phyloP scores from a whole-genome alignment of 2,888 invertebrate species.

The Vannuccia rotundouncinata region DNA sequence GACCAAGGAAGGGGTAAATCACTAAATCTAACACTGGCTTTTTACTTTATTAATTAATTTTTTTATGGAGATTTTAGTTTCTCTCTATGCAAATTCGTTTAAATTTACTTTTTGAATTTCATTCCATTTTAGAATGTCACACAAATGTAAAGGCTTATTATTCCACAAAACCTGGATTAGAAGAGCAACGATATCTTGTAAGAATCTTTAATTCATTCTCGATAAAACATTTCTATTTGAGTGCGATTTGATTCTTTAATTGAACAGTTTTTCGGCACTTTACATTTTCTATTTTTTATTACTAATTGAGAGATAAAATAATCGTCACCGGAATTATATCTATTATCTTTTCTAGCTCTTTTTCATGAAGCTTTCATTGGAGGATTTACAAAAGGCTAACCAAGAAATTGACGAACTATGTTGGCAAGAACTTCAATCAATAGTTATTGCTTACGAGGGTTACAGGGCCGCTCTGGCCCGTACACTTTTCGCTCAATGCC shows the following conservation, averaged over 20 bases:
- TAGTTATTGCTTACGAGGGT: not conserved
- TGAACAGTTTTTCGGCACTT: too few species aligned
- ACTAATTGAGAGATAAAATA: too few species aligned
- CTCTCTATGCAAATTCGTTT: not conserved
- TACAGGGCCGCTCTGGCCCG: not conserved
- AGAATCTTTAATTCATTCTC: too few species aligned
- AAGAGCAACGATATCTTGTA: not conserved
- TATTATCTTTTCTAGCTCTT: too few species aligned
- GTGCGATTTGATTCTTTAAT: too few species aligned
- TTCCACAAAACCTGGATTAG: not conserved
- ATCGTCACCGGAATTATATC: too few species aligned
- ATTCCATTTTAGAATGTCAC: not conserved
- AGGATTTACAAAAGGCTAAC: not conserved
- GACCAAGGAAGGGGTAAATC: not conserved
- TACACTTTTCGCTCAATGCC: not conserved
- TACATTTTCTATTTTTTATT: too few species aligned
- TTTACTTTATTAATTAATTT: too few species aligned
- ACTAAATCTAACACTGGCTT: too few species aligned
- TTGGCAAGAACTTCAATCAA: not conserved
- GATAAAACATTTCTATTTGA: too few species aligned
- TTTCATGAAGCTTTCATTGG: not conserved
- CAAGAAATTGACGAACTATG: not conserved
- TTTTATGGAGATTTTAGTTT: not conserved
- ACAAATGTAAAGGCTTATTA: not conserved
- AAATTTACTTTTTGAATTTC: not conserved